These are phyloP conservation scores for Heterodera schachtii DNA, from an alignment of 1,140 invertebrate genomes.

Conservation along the genomic window DNA sequence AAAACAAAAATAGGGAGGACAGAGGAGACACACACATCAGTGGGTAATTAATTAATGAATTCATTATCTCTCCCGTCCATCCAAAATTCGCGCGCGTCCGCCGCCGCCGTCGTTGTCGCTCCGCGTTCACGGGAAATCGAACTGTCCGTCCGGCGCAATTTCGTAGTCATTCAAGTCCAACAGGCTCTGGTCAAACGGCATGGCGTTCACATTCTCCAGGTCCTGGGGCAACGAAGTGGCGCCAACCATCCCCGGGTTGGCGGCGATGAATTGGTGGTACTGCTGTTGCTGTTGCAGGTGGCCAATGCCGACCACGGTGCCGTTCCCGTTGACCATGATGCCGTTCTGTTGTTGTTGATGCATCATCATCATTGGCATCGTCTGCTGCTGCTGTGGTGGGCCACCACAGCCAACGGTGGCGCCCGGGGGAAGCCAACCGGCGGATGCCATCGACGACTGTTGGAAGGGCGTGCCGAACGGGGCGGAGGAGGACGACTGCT, in stretches of 20 bases:
- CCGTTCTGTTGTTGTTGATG: background rate
- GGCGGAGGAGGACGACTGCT: background rate
- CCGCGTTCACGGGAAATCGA: conserved; percentile 27
- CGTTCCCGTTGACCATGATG: background rate
- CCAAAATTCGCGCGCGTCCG: too few species aligned
- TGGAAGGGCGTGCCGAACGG: background rate
- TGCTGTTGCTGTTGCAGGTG: background rate
- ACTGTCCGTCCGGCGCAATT: conserved; percentile 29
- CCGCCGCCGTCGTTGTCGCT: too few species aligned
- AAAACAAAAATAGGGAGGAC: too few species aligned
- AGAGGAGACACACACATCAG: too few species aligned
- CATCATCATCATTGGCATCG: background rate
- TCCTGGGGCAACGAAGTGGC: conserved; percentile 24
- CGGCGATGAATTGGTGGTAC: background rate
- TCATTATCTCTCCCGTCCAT: too few species aligned
- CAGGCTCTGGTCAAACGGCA: conserved; percentile 23
- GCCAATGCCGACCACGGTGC: background rate
- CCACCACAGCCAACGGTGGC: background rate
- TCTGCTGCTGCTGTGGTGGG: conserved; percentile 12
- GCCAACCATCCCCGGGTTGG: background rate
- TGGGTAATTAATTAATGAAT: too few species aligned
- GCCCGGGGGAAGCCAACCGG: background rate
- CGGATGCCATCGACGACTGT: background rate
- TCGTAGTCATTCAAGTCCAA: conserved; percentile 31
- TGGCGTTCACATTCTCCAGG: conserved; percentile 38